These are phyloP conservation scores for Leptinotarsa undecemlineata DNA, from an alignment of 1,140 invertebrate genomes.

Conservation along the genomic window DNA sequence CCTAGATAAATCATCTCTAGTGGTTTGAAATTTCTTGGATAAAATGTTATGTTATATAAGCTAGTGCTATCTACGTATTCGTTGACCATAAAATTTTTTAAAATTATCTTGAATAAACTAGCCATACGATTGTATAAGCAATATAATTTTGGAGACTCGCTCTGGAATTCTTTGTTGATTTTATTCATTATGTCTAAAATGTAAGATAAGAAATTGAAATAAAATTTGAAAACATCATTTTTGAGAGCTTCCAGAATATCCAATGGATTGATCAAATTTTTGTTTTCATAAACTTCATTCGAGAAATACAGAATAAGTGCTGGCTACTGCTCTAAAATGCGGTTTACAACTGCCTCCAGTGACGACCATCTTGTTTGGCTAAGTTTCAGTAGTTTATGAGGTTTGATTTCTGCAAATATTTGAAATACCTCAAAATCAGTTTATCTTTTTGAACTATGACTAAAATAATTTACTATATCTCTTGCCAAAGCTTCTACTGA, in stretches of 20 bases:
- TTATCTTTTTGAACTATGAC: conserved; percentile 1
- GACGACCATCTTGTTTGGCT: conserved; percentile 28
- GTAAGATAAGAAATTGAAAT: conserved; percentile 4
- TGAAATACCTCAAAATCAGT: conserved; percentile 20
- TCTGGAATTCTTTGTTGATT: conserved; percentile 11
- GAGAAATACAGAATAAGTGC: conserved; percentile 18
- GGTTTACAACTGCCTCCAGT: conserved; percentile 19
- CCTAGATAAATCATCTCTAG: conserved; percentile 1
- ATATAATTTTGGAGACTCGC: not conserved
- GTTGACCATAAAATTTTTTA: conserved; percentile 4
- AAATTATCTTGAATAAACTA: conserved; percentile 2
- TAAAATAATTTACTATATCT: conserved; percentile 23
- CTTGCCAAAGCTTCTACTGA: conserved; percentile 19
- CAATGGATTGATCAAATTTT: conserved; percentile 10
- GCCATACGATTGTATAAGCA: not conserved
- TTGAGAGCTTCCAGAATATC: not conserved
- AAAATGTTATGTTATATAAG: not conserved
- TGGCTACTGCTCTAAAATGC: conserved; percentile 20
- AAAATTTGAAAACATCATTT: conserved; percentile 3
- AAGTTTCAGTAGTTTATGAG: conserved; percentile 3
- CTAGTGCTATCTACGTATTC: not conserved
- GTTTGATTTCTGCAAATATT: conserved; percentile 21
- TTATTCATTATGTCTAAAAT: conserved; percentile 14
- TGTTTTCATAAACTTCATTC: conserved; percentile 13
- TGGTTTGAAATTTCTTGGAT: conserved; percentile 4